Evolutionary conservation across 2,797 vertebrate genomes (phyloP), one percentile per base, ranked within the genome.

Genomic region (Sus cebifrons): DNA sequence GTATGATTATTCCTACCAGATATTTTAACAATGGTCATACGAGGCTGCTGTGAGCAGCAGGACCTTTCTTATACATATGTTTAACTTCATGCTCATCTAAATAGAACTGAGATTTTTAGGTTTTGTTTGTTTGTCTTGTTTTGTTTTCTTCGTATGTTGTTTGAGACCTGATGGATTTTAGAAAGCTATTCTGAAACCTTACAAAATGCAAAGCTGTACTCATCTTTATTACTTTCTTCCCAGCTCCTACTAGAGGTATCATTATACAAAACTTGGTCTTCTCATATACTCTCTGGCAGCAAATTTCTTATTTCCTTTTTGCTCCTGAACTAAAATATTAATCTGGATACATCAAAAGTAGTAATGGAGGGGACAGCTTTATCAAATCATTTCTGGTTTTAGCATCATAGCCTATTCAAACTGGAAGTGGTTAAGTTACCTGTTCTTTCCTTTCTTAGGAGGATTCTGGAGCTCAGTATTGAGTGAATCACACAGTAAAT

Each of bases 241-340:
- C 32, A 15, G 5, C 70, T 96, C 74, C 56, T 49, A 40, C 49
- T 73, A 79, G 70, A 86, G 21, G 44, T 91, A 82, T 85, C 85
- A 17, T 85, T 77, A 67, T 29, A 86, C 2, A 82, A 86, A 95
- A 54, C 1, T 21, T 58, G 11, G 15, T 44, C 44, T 17, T 44
- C 18, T 89, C 10, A 36, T 64, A 21, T 25, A 5, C 3, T 77
- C 15, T 91, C 36, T 56, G 9, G 36, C 32, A 70, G 58, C 62
- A 90, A 71, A 27, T 78, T 12, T 52, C 84, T 94, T 89, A n/a
- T 56, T 89, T 83, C 90, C 18, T 49, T 70, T 89, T 73, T 40
- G 36, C 15, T 67, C 36, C n/a, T 67, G 18, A 93, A 67, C 18
- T 73, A n/a, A 67, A 81, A 44, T 74, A 90, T 40, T 32, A 74